Percentiles rank a stretch among this genome's conserved stretches.
phyloP scores from a whole-genome alignment of 2,113 vertebrate genomes.

The Phalacrocorax aristotelis region DNA sequence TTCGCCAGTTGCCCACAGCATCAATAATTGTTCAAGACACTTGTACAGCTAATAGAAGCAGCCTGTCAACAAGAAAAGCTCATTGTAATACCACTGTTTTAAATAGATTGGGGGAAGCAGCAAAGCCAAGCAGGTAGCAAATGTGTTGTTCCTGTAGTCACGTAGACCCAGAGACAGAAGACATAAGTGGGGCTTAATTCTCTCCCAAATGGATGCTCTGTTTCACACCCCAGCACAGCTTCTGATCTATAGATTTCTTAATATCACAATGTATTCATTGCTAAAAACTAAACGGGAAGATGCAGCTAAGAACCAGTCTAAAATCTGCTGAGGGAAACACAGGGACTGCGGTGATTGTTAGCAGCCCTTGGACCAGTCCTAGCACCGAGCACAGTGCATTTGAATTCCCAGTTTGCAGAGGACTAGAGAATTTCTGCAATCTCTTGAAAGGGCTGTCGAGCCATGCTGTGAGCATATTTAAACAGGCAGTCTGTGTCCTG shows the following conservation, averaged over 20 bases:
- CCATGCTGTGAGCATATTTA: not conserved
- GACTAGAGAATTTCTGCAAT: not conserved
- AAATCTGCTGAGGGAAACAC: not conserved
- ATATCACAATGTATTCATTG: not conserved
- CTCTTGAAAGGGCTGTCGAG: not conserved
- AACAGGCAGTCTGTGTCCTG: not conserved
- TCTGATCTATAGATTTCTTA: slow-evolving; percentile 5
- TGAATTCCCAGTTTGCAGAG: not conserved
- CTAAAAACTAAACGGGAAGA: not conserved
- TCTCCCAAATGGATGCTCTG: not conserved
- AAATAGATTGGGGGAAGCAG: not conserved
- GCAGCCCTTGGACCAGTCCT: not conserved
- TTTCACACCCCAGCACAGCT: not conserved
- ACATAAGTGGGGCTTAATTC: not conserved
- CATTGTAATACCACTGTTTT: not conserved
- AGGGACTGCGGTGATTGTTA: not conserved
- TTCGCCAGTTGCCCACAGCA: not conserved
- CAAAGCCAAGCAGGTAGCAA: not conserved
- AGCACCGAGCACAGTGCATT: accelerated
- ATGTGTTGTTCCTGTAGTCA: not conserved
- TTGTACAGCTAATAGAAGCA: slow-evolving; percentile 19
- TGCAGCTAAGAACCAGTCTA: not conserved
- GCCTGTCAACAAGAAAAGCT: slow-evolving; percentile 4
- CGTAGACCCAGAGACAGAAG: not conserved
- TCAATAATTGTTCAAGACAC: slow-evolving; percentile 20